Evolutionary conservation across 2,888 invertebrate genomes (phyloP), one percentile per base, ranked within the genome.

Genomic region (Apoda limacodes): DNA sequence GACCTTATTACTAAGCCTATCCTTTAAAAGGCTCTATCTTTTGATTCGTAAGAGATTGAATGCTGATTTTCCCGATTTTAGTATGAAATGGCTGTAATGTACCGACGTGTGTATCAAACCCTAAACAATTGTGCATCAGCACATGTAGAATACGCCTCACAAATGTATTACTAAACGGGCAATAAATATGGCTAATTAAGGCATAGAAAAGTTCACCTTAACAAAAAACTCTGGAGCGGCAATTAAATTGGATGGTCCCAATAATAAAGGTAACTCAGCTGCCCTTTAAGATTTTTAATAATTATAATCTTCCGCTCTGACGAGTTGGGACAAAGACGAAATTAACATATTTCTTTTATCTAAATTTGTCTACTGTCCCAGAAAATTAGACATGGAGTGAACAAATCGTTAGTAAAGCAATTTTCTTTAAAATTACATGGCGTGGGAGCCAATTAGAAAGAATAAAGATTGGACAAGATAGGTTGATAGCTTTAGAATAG

Each of bases 311-410:
- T 75, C 62, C 74, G 75, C 71, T 69, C 68, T 56, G 67, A 27
- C 62, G 72, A 55, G 34, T 47, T 56, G 56, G 55, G 58, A 76
- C 76, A 78, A 74, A 75, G 70, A 62, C 58, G 47, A 46, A 67
- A 76, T 78, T 78, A 68, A 64, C 76, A 78, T 76, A 75, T 74
- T 72, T 71, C 64, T 70, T 67, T 66, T 69, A 76, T 67, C 66
- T 60, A 50, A 58, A 62, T 56, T 58, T 54, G 60, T 59, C 71
- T 66, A 71, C 72, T 76, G 75, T 76, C 70, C 63, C 63, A 61
- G 60, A 64, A 67, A 72, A 71, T 78, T 71, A 62, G 66, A 65
- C 61, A 64, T 63, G 50, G 62, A 55, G 56, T 61, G 59, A 60
- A 60, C 50, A 65, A 68, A 66, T 66, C 60, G 60, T 57, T 60